Conservation (phyloP, 2,797 vertebrate species). For the Denticeps clupeoides region DNA sequence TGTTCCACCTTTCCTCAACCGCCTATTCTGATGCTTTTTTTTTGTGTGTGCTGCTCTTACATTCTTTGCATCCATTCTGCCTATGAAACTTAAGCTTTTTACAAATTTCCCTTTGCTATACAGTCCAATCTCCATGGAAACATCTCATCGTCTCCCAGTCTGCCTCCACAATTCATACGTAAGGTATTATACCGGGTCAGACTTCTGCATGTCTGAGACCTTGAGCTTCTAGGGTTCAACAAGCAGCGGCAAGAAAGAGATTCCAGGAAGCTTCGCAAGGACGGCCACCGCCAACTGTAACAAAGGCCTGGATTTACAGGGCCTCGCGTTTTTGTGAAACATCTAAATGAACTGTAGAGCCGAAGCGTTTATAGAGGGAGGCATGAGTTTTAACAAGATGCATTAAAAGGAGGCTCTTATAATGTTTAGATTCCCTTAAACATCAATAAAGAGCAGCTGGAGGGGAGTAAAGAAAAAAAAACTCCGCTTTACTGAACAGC, state of each 20-base stretch:
- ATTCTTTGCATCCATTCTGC: constrained; percentile 50
- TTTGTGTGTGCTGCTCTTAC: constrained; percentile 44
- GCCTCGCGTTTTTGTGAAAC: constrained; percentile 29
- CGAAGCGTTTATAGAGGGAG: constrained; percentile 48
- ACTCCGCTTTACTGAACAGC: constrained; percentile 44
- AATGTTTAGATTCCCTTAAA: constrained; percentile 42
- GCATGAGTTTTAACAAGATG: constrained; percentile 46
- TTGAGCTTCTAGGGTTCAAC: constrained; percentile 19
- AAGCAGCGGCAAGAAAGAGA: constrained; percentile 28
- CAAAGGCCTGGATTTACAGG: constrained; percentile 52
- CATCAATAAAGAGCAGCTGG: constrained; percentile 43
- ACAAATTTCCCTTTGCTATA: constrained; percentile 45
- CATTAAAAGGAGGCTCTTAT: constrained; percentile 42
- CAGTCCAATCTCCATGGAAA: constrained; percentile 40
- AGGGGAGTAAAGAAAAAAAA: constrained; percentile 37
- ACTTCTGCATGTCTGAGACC: constrained; percentile 43
- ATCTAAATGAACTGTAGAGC: constrained; percentile 45
- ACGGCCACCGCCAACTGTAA: constrained; percentile 25
- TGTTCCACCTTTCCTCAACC: constrained; percentile 39
- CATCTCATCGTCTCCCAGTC: constrained; percentile 26
- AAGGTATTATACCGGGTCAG: constrained; percentile 11
- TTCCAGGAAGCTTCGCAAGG: constrained; percentile 13
- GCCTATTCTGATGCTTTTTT: constrained; percentile 4
- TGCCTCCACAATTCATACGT: constrained; percentile 29
- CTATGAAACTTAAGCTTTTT: constrained; percentile 51